Evolutionary conservation across 2,113 vertebrate species (phyloP).

Genomic region (Phylloscopus whistleri): DNA sequence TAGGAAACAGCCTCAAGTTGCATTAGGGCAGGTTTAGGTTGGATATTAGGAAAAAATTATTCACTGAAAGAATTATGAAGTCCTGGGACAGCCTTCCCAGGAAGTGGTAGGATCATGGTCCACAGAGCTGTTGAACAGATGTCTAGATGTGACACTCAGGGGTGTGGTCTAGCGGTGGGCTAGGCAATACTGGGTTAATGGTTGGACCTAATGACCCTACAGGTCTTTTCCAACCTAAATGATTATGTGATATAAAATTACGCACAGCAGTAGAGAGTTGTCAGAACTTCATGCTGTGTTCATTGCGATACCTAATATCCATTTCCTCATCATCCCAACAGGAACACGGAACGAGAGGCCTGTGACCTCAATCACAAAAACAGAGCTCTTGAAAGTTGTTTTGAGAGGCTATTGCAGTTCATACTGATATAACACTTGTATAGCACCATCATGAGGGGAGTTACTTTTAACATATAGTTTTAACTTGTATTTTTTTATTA

Average conservation of each 20-base stretch:
- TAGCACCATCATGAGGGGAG: neutral
- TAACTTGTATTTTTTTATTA: neutral
- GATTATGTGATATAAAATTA: neutral
- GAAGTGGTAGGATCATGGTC: neutral
- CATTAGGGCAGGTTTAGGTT: neutral
- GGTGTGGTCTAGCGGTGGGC: neutral
- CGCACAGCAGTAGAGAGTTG: neutral
- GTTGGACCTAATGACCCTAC: neutral
- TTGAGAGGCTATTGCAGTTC: neutral
- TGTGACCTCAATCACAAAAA: neutral
- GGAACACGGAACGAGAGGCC: neutral
- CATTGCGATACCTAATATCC: neutral
- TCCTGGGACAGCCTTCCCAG: neutral
- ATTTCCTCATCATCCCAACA: neutral
- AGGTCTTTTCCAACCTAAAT: neutral
- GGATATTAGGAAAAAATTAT: neutral
- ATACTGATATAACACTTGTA: neutral
- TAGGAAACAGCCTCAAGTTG: neutral
- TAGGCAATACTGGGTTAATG: neutral
- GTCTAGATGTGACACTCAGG: neutral
- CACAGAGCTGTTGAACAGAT: neutral
- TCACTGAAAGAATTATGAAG: neutral
- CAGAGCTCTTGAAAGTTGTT: neutral
- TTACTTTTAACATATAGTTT: neutral
- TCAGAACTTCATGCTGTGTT: neutral